Evolutionary conservation across 1,140 invertebrate genomes (phyloP), one percentile per base, ranked within the genome.

Genomic region (Aphelenchoides avenae): DNA sequence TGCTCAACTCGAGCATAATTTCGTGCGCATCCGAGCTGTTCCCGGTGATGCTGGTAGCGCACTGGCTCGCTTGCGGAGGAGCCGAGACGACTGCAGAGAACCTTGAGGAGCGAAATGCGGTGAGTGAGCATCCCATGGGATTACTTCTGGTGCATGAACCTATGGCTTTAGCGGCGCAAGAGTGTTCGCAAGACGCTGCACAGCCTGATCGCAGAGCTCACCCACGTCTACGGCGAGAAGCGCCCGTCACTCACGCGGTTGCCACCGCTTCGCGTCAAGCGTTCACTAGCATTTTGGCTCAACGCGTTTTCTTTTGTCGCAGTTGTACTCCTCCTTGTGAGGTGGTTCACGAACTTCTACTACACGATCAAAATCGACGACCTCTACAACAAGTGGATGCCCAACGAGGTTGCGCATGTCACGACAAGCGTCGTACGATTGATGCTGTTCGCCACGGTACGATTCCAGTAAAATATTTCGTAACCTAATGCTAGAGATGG

Each of bases 11-110:
- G 9, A 57, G 71, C 3, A 66, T 77, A 42, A 75, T 77, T 37
- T 71, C 74, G 5, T 75, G 73, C 62, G 73, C 73, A 20, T 76
- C 73, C 44, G 73, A 75, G 56, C 77, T 77, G 49, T 75, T 77
- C 53, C 73, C 73, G 5, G 75, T 75, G 24, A 52, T 75, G 30
- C 37, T 75, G 15, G 70, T 75, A 36, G 69, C 73, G 2, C 72
- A 75, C 57, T 75, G 73, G 73, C 52, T 75, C 20, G 71, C 64
- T 11, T 77, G 75, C 49, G 73, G 73, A 36, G 66, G 73, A 9
- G 73, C 73, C 7, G 73, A 75, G 65, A 43, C 44, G 57, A 63
- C 57, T 64, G 52, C 64, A n/a, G n/a, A n/a, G n/a, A n/a, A n/a
- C n/a, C n/a, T n/a, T n/a, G n/a, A n/a, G n/a, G n/a, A n/a, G n/a